These are phyloP conservation scores for Tetheella fluctuosa DNA, from an alignment of 2,888 invertebrate genomes.

Conservation along the genomic window DNA sequence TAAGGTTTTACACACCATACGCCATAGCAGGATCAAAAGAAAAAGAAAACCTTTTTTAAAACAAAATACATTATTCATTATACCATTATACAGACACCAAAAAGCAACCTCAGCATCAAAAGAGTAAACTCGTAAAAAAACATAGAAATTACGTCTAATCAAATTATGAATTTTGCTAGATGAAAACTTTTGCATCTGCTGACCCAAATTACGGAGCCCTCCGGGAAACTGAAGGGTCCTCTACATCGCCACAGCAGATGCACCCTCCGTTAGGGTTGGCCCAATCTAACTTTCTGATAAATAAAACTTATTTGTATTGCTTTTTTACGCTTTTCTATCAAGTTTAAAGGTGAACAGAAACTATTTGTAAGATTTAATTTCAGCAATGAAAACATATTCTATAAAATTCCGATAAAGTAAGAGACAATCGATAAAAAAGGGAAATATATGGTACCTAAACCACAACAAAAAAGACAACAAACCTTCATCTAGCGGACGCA, in stretches of 20 bases:
- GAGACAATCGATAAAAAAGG: too few species aligned
- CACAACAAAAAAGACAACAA: too few species aligned
- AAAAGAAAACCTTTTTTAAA: not conserved
- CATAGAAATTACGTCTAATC: slow-evolving; percentile 43
- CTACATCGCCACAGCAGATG: slow-evolving; percentile 58
- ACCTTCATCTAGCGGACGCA: too few species aligned
- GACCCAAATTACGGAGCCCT: slow-evolving; percentile 72
- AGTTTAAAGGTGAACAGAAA: too few species aligned
- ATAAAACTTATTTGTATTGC: too few species aligned
- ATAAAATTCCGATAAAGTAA: too few species aligned
- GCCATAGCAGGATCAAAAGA: not conserved
- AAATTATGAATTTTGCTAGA: slow-evolving; percentile 60
- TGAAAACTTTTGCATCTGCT: slow-evolving; percentile 62
- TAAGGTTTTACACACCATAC: too few species aligned
- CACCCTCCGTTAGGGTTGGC: slow-evolving; percentile 57
- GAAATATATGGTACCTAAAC: too few species aligned
- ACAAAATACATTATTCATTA: slow-evolving; percentile 1
- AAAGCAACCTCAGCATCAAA: slow-evolving; percentile 12
- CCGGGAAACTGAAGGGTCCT: slow-evolving; percentile 54
- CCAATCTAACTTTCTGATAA: slow-evolving; percentile 1
- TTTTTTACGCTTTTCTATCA: too few species aligned
- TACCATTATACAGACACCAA: not conserved
- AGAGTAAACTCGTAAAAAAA: slow-evolving; percentile 12
- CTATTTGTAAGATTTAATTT: too few species aligned
- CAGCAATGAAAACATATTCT: too few species aligned